phyloP scores from a whole-genome alignment of 1,140 invertebrate genomes.

The Adoxophyes honmai region DNA sequence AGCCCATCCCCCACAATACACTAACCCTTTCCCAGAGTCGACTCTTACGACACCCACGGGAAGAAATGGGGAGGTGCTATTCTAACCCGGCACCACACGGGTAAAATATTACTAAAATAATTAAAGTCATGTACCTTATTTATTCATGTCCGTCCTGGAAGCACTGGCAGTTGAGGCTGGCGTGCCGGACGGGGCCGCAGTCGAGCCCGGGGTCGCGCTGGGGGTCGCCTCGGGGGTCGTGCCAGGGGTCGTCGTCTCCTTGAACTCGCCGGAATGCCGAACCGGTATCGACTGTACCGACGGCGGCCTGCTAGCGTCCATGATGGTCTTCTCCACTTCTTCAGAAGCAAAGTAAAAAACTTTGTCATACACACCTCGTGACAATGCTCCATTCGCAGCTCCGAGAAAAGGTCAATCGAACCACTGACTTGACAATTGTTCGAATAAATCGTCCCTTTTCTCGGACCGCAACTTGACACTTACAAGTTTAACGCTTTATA shows the following conservation, averaged over 20 bases:
- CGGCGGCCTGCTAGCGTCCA: slow-evolving; percentile 22
- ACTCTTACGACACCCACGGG: too few relatives aligned
- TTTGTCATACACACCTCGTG: slow-evolving; percentile 25
- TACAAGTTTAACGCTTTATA: neutral
- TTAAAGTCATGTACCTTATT: too few relatives aligned
- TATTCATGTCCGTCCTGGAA: too few relatives aligned
- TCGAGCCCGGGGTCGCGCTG: neutral
- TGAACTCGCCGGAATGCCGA: too few relatives aligned
- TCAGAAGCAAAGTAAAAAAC: slow-evolving; percentile 26
- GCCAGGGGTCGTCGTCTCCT: too few relatives aligned
- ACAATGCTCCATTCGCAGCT: slow-evolving; percentile 10
- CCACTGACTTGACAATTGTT: slow-evolving; percentile 44
- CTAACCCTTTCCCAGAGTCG: too few relatives aligned
- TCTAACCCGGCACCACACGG: too few relatives aligned
- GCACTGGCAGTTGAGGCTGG: slow-evolving; percentile 18
- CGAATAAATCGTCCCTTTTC: slow-evolving; percentile 24
- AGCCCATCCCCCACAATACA: too few relatives aligned
- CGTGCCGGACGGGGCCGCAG: slow-evolving; percentile 15
- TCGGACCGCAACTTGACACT: slow-evolving; percentile 17
- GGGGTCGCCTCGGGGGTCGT: slow-evolving; percentile 11
- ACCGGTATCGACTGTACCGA: too few relatives aligned
- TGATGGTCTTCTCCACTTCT: slow-evolving; percentile 49
- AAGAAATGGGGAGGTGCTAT: too few relatives aligned
- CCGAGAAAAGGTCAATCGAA: slow-evolving; percentile 34
- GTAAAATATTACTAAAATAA: too few relatives aligned